These are phyloP conservation scores for Brachystomella parvula DNA, from an alignment of 1,140 invertebrate species.

Conservation along the genomic window DNA sequence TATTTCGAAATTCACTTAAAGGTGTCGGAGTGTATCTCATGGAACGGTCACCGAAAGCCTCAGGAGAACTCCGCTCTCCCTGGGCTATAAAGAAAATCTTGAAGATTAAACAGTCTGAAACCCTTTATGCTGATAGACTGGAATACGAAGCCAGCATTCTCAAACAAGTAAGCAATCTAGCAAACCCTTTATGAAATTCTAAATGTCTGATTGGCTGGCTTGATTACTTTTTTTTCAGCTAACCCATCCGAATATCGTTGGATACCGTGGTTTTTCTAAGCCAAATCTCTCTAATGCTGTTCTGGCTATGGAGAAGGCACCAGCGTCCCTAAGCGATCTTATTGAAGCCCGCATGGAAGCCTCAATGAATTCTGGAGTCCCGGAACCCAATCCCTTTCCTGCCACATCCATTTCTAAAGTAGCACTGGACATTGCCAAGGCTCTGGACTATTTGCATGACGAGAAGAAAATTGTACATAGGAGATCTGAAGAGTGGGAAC, in stretches of 20 bases:
- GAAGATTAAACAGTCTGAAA: conserved; percentile 37
- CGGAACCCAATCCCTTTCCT: conserved; percentile 47
- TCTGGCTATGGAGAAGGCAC: conserved; percentile 51
- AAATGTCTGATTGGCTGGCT: too few relatives aligned
- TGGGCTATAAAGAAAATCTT: conserved; percentile 69
- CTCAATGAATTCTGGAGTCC: conserved; percentile 9
- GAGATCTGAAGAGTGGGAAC: conserved; percentile 78
- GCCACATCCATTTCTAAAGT: conserved; percentile 52
- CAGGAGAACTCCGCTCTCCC: conserved; percentile 56
- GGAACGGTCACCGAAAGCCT: conserved; percentile 58
- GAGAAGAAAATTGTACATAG: conserved; percentile 63
- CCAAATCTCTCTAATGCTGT: conserved; percentile 47
- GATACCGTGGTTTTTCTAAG: conserved; percentile 62
- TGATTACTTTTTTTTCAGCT: too few relatives aligned
- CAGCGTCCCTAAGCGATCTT: conserved; percentile 54
- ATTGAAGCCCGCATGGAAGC: conserved; percentile 60
- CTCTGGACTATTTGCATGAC: conserved; percentile 68
- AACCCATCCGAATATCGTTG: conserved; percentile 74
- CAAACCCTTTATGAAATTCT: too few relatives aligned
- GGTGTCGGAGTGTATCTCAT: conserved; percentile 68
- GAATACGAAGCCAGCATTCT: conserved; percentile 61
- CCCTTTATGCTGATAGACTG: conserved; percentile 49
- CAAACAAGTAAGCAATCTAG: too few relatives aligned
- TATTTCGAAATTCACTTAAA: conserved; percentile 42
- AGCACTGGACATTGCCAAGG: conserved; percentile 57